These are phyloP conservation scores for Rostratula benghalensis DNA, from an alignment of 2,113 vertebrate genomes.

Conservation along the genomic window DNA sequence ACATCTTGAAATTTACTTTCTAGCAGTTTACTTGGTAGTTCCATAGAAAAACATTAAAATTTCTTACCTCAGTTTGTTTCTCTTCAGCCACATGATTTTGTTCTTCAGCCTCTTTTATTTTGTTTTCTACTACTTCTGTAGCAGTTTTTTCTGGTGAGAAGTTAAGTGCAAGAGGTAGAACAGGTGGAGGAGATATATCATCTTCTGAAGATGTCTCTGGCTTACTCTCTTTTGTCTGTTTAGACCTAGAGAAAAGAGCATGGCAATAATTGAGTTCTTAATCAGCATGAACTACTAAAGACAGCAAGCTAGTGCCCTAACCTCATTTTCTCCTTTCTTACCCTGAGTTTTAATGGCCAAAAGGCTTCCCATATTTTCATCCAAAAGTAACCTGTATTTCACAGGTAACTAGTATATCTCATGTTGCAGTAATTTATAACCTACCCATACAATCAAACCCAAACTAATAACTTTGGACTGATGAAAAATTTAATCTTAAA, in stretches of 20 bases:
- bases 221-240: background rate
- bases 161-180: slow-evolving; percentile 64
- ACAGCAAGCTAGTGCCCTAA: background rate
- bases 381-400: background rate
- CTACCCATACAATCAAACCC: background rate
- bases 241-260: slow-evolving; percentile 16
- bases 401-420: background rate
- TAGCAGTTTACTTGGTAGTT: background rate
- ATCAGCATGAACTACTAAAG: background rate
- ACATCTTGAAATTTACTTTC: background rate
- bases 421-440: background rate
- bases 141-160: slow-evolving; percentile 76
- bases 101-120: background rate
- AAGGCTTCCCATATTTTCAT: background rate
- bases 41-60: background rate
- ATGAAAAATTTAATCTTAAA: background rate
- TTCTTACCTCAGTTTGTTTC: slow-evolving; percentile 46
- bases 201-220: background rate
- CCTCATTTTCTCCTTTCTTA: background rate
- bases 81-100: background rate
- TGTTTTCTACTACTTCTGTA: background rate
- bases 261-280: background rate
- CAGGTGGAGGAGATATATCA: background rate
- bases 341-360: background rate
- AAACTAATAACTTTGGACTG: background rate